Percentiles rank a stretch among this genome's conserved stretches.
Evolutionary conservation across 2,888 invertebrate species (phyloP).

Genomic region (Epinotia demarniana): DNA sequence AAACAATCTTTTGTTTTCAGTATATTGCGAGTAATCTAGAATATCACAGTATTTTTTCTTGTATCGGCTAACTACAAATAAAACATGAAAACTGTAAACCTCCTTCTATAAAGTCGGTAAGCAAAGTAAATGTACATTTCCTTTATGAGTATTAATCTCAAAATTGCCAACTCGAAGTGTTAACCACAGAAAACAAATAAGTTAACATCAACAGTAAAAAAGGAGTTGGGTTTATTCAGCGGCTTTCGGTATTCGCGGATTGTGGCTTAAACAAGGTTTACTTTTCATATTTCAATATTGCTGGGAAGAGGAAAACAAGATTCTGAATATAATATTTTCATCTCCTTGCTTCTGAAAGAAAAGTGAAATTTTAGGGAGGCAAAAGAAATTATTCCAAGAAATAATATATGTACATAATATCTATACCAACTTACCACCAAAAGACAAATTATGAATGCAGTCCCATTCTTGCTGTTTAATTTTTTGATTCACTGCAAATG

Average conservation of each 20-base stretch:
- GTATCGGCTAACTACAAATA: too few species aligned
- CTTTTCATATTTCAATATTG: conserved; percentile 22
- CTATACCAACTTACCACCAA: too few species aligned
- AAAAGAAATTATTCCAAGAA: too few species aligned
- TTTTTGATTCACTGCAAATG: too few species aligned
- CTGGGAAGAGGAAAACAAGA: background rate
- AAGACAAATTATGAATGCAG: too few species aligned
- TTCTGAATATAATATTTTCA: background rate
- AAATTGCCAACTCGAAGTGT: conserved; percentile 14
- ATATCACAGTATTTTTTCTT: too few species aligned
- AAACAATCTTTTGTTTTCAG: too few species aligned
- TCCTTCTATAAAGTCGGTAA: background rate
- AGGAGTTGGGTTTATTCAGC: conserved; percentile 20
- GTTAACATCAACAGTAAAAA: conserved; percentile 26
- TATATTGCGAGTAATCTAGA: too few species aligned
- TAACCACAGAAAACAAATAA: conserved; percentile 25
- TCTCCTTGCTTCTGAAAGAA: background rate
- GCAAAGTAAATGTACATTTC: background rate
- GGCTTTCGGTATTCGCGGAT: conserved; percentile 20
- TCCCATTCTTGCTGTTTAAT: too few species aligned
- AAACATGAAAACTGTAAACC: too few species aligned
- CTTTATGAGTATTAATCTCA: conserved; percentile 3
- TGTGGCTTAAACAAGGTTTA: conserved; percentile 27
- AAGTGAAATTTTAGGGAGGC: background rate
- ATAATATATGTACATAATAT: too few species aligned